Evolutionary conservation across 2,888 invertebrate species (phyloP), one percentile per base, ranked within the genome.

Genomic region (Drosophila kuntzei): DNA sequence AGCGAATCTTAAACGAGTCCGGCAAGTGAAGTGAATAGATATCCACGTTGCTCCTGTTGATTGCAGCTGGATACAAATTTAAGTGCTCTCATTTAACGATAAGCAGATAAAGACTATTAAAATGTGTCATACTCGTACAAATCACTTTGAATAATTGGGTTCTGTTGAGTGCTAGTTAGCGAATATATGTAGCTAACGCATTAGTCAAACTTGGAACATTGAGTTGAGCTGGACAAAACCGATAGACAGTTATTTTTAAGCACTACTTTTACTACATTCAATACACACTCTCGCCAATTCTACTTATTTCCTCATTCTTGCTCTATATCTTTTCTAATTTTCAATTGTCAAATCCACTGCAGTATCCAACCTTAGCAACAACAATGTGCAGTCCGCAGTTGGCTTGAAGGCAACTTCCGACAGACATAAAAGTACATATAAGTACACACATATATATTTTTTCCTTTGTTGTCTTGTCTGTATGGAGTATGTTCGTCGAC

Each of bases 391-490:
- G n/a, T 34, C 34, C 34, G n/a, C n/a, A 34, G n/a, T n/a, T 34
- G 6, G n/a, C 34, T 83, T 80, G 51, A 73, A 75, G 78, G 83
- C 80, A 71, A 80, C 80, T 80, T 83, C 80, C 80, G 80, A 77
- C 84, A 82, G 71, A 82, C 77, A 82, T 82, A 73, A 76, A 82
- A 72, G 77, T 73, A 73, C 78, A 68, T 53, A 67, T 63, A 71
- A 66, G 58, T 65, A 65, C 74, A 77, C 67, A 2, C 74, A 73
- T 73, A 76, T 81, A 81, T 76, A 85, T 80, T 83, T n/a, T 2
- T n/a, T 34, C n/a, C 7, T 34, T 34, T n/a, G 34, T 34, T 34
- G 34, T n/a, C 34, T 34, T 34, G 34, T 34, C 6, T 34, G 34
- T n/a, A n/a, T n/a, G n/a, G 2, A 7, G 34, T 34, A 7, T 34